Conservation (phyloP, 1,140 invertebrate species). For the Ips nitidus region DNA sequence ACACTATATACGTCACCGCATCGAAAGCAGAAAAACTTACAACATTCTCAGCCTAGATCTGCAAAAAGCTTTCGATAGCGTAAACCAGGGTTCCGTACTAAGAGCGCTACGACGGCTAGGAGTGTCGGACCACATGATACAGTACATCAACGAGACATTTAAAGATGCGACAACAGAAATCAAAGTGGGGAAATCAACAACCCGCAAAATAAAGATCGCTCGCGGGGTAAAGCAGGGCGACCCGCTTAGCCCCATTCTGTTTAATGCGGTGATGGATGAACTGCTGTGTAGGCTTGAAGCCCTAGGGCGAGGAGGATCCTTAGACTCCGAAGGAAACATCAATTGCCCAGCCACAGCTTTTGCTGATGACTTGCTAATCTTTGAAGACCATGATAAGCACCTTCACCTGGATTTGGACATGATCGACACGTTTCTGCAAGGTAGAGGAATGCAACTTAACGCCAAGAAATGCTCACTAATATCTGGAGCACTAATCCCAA, state of each 20-base stretch:
- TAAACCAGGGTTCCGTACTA: slow-evolving; percentile 47
- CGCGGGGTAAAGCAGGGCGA: slow-evolving; percentile 58
- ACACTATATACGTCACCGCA: slow-evolving; percentile 10
- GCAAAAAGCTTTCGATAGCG: slow-evolving; percentile 50
- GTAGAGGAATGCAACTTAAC: background rate
- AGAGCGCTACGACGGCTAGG: slow-evolving; percentile 33
- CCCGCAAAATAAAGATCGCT: slow-evolving; percentile 38
- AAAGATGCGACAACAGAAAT: slow-evolving; percentile 36
- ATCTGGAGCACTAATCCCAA: background rate
- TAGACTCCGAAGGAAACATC: background rate
- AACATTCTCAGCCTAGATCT: slow-evolving; percentile 48
- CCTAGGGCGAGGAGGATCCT: background rate
- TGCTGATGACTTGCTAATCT: background rate
- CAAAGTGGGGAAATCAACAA: slow-evolving; percentile 25
- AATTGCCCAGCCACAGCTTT: background rate
- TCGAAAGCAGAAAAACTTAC: background rate
- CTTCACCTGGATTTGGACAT: no score
- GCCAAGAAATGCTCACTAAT: background rate
- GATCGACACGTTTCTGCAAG: background rate
- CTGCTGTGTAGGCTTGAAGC: background rate
- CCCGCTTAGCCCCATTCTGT: slow-evolving; percentile 51
- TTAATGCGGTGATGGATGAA: background rate
- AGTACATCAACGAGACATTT: slow-evolving; percentile 41
- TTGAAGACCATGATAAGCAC: background rate
- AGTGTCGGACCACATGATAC: background rate